A percentile compares a stretch with the other conserved stretches of the same genome.
phyloP scores from a whole-genome alignment of 2,888 invertebrate species.

The Eupelmus urozonus region DNA sequence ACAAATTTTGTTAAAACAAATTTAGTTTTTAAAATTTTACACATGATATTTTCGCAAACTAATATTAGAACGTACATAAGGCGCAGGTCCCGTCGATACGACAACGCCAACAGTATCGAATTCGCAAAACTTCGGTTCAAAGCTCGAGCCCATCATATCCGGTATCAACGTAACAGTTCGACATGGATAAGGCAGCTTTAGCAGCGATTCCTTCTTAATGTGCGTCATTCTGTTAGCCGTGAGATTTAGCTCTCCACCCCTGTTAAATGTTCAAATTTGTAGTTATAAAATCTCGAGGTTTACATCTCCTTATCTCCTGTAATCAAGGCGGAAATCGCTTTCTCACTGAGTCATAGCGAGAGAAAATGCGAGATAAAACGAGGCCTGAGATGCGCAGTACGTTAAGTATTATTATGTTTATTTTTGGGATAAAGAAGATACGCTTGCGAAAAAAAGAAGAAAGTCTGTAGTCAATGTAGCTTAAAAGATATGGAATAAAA shows the following conservation, averaged over 20 bases:
- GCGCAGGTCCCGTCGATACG: conserved; percentile 79
- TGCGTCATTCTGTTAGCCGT: conserved; percentile 79
- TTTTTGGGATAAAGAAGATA: conserved; percentile 6
- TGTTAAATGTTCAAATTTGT: conserved; percentile 31
- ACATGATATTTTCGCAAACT: neutral
- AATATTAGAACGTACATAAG: conserved; percentile 67
- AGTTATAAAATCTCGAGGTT: neutral
- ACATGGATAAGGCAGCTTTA: conserved; percentile 64
- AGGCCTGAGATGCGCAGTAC: neutral
- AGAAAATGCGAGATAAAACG: neutral
- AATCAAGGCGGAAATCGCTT: neutral
- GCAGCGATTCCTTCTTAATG: conserved; percentile 72
- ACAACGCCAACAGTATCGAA: conserved; percentile 87
- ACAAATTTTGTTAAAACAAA: conserved; percentile 15
- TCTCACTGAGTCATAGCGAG: neutral
- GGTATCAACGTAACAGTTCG: conserved; percentile 78
- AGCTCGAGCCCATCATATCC: conserved; percentile 74
- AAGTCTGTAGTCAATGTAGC: too few relatives aligned
- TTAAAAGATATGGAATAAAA: too few relatives aligned
- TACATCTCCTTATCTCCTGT: neutral
- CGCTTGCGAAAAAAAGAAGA: conserved; percentile 6
- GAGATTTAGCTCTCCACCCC: conserved; percentile 78
- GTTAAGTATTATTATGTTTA: neutral
- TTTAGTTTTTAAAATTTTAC: neutral
- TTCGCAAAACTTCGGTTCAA: conserved; percentile 81